phyloP scores from a whole-genome alignment of 37 sponge, comb jelly and placozoan genomes.

The Hormiphora californensis region DNA sequence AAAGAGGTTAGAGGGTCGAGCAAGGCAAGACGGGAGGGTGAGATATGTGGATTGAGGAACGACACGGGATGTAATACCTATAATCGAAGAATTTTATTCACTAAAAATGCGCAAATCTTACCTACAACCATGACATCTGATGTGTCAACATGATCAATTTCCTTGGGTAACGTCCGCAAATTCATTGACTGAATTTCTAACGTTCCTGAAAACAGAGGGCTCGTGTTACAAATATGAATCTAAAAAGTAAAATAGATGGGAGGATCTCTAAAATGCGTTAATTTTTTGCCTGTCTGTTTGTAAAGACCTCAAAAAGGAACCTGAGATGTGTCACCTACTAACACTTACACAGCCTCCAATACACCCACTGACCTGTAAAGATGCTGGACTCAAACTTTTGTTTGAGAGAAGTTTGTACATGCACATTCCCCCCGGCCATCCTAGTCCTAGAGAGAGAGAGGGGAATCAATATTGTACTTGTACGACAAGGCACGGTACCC shows the following conservation, averaged over 20 bases:
- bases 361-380: not conserved
- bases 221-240: not conserved
- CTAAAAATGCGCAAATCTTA: not conserved
- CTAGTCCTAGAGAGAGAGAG: too few species aligned
- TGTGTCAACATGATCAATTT: not conserved
- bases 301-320: too few species aligned
- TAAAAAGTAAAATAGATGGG: not conserved
- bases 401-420: slow-evolving; percentile 7
- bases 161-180: not conserved
- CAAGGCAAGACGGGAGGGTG: not conserved
- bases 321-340: too few species aligned
- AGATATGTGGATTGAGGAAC: not conserved
- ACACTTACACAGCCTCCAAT: too few species aligned
- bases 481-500: too few species aligned
- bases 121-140: not conserved
- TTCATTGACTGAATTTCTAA: not conserved
- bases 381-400: slow-evolving; percentile 6
- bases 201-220: not conserved
- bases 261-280: too few species aligned
- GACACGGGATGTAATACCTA: not conserved
- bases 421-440: too few species aligned
- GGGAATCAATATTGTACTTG: too few species aligned
- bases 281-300: too few species aligned
- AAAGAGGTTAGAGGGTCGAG: not conserved
- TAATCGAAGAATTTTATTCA: not conserved